Base-by-base conservation (phyloP, 2,113 vertebrate genomes). In the Microcebus griseorufus region DNA sequence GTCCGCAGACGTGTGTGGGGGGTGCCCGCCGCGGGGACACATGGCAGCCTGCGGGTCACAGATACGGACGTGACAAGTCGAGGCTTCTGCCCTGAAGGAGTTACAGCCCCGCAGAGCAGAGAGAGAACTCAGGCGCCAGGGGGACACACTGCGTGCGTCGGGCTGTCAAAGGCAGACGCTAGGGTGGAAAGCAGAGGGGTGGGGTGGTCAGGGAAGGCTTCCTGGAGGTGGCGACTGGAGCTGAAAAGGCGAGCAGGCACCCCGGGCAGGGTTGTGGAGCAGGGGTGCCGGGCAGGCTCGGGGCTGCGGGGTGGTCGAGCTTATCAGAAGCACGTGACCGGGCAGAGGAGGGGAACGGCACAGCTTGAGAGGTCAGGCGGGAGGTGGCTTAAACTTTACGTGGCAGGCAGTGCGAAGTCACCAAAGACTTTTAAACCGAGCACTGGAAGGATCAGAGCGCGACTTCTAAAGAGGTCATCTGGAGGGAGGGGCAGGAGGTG, bases 101-200 rank as follows among this genome's bases (percentile, higher is more conserved):
- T 17, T 27, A 10, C 14, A 34, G 1, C 10, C 39, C 70, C 39
- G 16, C 10, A 23, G 67, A 16, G 45, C 4, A 42, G 37, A 76
- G 42, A 25, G 58, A 42, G 11, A 29, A 16, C 55, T 18, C 65
- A 53, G 45, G 29, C 17, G 3, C 72, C 39, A 73, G 60, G 39
- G 0, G 3, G 69, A 29, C 29, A 0, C 42, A 1, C 1, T 0
- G 37, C 42, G n/a, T 9, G 39, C 0, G 45, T 51, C 45, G 2
- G 2, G 7, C 13, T 37, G 80, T 4, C 23, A 62, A 17, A 9
- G 7, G 51, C 73, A 12, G 92, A 53, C 20, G 29, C 88, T 42
- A 0, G 4, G 7, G 42, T n/a, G 65, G 51, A 42, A 32, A 25
- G 89, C 45, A 53, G 42, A 48, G 34, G 13, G 58, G 32, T 9